A percentile compares a stretch with the other conserved stretches of the same genome.
These are phyloP conservation scores for Chaetura pelagica DNA, from an alignment of 2,113 vertebrate genomes.

Conservation along the genomic window DNA sequence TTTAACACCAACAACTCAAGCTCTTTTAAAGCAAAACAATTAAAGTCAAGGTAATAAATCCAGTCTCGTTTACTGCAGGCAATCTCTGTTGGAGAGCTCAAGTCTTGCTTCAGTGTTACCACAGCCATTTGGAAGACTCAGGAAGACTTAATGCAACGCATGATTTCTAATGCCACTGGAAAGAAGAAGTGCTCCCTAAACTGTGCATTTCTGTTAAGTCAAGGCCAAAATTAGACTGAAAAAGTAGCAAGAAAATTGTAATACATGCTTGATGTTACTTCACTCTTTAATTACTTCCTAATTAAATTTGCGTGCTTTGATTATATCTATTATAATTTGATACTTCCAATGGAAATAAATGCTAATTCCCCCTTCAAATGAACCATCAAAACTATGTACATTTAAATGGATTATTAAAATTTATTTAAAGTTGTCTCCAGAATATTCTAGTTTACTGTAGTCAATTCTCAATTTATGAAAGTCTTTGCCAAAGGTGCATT, in stretches of 20 bases:
- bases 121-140: neutral
- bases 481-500: neutral
- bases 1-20: neutral
- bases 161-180: neutral
- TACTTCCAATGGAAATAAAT: conserved; percentile 53
- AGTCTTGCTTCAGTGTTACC: neutral
- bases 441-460: neutral
- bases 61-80: neutral
- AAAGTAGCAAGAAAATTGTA: conserved; percentile 29
- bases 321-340: conserved; percentile 21
- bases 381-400: neutral
- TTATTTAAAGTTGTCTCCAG: conserved; percentile 26
- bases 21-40: neutral
- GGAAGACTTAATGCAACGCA: neutral
- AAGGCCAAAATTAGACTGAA: conserved; percentile 15
- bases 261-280: neutral
- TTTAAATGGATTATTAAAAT: conserved; percentile 48
- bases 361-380: conserved; percentile 18
- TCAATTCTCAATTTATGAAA: neutral
- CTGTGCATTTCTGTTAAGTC: neutral
- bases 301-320: conserved; percentile 57
- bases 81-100: neutral
- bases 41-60: neutral
- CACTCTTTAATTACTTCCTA: conserved; percentile 38
- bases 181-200: neutral